Percentiles rank a stretch among this genome's conserved stretches.
Evolutionary conservation across 2,113 vertebrate genomes (phyloP).

Genomic region (Peromyscus polionotus): DNA sequence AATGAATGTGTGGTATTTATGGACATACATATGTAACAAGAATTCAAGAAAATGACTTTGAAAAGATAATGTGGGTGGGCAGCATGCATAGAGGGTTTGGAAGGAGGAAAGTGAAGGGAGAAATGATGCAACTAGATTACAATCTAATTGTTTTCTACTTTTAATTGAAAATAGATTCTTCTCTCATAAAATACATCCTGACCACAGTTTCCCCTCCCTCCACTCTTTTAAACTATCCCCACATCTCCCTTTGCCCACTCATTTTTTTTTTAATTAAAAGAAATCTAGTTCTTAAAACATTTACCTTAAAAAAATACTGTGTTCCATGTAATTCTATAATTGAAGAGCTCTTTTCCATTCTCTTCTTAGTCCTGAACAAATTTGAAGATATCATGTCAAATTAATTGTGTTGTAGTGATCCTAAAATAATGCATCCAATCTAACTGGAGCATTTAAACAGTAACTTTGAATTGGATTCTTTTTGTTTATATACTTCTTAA

Average conservation of each 20-base stretch:
- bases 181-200: not conserved
- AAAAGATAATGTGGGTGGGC: not conserved
- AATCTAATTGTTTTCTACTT: not conserved
- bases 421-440: slow-evolving; percentile 42
- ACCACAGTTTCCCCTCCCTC: not conserved
- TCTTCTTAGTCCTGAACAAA: not conserved
- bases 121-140: not conserved
- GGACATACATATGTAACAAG: no score
- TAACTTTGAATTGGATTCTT: not conserved
- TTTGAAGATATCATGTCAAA: not conserved
- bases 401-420: slow-evolving; percentile 57
- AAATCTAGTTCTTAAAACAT: not conserved
- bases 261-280: not conserved
- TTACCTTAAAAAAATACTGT: not conserved
- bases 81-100: not conserved
- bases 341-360: slow-evolving; percentile 14
- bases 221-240: not conserved
- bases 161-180: not conserved
- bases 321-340: not conserved
- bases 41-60: not conserved
- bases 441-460: slow-evolving; percentile 18
- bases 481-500: not conserved
- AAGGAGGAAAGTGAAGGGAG: not conserved
- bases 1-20: not conserved
- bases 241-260: not conserved